Evolutionary conservation across 2,113 vertebrate species (phyloP).

Genomic region (Leucopsar rothschildi): DNA sequence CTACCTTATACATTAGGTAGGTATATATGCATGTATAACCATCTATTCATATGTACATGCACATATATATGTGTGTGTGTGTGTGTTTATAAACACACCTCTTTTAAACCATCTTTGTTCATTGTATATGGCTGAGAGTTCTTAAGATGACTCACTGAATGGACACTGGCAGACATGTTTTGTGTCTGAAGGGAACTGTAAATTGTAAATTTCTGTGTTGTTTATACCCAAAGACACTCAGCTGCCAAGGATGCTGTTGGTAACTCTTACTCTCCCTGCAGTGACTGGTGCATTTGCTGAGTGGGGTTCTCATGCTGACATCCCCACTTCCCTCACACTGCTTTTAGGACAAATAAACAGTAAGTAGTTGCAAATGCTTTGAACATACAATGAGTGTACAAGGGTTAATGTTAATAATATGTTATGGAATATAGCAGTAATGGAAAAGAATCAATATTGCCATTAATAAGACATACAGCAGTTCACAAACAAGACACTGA

Average conservation of each 20-base stretch:
- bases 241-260: neutral
- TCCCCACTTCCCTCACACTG: neutral
- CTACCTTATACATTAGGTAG: neutral
- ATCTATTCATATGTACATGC: neutral
- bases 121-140: neutral
- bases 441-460: neutral
- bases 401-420: neutral
- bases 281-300: neutral
- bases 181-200: neutral
- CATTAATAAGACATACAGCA: neutral
- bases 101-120: neutral
- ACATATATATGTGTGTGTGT: no score
- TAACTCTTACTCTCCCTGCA: neutral
- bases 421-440: neutral
- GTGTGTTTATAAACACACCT: neutral
- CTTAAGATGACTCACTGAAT: neutral
- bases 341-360: neutral
- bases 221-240: neutral
- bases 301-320: neutral
- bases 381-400: neutral
- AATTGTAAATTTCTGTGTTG: neutral
- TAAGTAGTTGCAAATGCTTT: neutral
- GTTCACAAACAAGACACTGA: neutral
- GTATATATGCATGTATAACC: neutral
- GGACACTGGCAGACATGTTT: neutral